Evolutionary conservation across 2,797 vertebrate genomes (phyloP), one percentile per base, ranked within the genome.

Genomic region (Corythornis leucogaster): DNA sequence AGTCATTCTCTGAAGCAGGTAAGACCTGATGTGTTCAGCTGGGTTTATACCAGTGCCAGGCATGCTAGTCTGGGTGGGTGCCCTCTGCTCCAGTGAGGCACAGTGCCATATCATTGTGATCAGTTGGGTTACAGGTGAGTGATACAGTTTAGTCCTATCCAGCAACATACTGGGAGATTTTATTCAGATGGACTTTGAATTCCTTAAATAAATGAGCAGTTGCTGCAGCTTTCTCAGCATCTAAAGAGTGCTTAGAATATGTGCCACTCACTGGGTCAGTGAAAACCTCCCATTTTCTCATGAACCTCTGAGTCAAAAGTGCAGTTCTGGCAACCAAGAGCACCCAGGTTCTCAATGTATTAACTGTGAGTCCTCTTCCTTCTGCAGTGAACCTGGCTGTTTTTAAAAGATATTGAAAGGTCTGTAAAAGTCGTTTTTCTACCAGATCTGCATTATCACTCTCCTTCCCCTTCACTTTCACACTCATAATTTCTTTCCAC

Each of bases 261-360:
- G 28, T 66, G 48, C 15, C 31, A 20, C 57, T 77, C 21, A 1
- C 35, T 43, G 64, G 11, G 9, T 20, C 53, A 28, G 38, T 51
- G 57, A 14, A 42, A 40, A 40, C 22, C 33, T 38, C 30, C 3
- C 1, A 13, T 57, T 74, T 74, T 73, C 35, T 62, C 31, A 38
- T 61, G 33, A 15, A 17, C 1, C 8, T 0, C 0, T 12, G 25
- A 33, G n/a, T 25, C 28, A 77, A n/a, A 18, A 38, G 55, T n/a
- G 17, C 8, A 12, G 10, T 22, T 85, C 30, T 64, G 46, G 35
- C 9, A 6, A 30, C 42, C 59, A 22, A 25, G 19, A 74, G 28
- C 55, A 48, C 43, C 45, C 40, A 13, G 13, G 30, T 30, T 75
- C 78, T 68, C 45, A 25, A 4, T 3, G 1, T 8, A 5, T 28